Conservation (phyloP, 53 echinoderm and acorn worm genomes). For the Henricia sp. region DNA sequence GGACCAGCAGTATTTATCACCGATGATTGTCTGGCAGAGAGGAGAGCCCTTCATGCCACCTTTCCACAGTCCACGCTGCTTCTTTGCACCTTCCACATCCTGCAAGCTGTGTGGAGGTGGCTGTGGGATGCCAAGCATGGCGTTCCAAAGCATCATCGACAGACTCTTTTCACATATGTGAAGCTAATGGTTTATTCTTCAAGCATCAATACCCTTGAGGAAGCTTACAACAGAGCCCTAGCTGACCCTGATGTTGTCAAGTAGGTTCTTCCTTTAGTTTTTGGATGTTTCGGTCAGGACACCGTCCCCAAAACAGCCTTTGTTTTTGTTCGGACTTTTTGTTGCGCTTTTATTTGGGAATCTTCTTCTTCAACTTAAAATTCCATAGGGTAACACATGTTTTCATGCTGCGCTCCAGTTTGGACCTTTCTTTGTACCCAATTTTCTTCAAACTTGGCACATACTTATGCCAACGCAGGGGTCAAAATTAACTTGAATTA, state of each 20-base stretch:
- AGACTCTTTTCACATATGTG: slow-evolving; percentile 16
- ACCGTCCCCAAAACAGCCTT: too few species aligned
- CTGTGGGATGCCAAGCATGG: slow-evolving; percentile 61
- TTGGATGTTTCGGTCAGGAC: too few species aligned
- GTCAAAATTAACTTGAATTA: too few species aligned
- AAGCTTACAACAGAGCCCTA: background rate
- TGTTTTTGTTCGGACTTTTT: too few species aligned
- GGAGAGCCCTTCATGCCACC: slow-evolving; percentile 42
- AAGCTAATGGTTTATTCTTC: slow-evolving; percentile 42
- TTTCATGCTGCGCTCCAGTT: too few species aligned
- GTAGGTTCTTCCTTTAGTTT: background rate
- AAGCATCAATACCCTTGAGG: background rate
- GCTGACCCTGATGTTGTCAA: slow-evolving; percentile 23
- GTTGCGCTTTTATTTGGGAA: too few species aligned
- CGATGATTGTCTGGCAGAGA: slow-evolving; percentile 59
- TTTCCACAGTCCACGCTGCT: slow-evolving; percentile 38
- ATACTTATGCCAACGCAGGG: too few species aligned
- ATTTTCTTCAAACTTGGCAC: too few species aligned
- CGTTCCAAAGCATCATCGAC: slow-evolving; percentile 25
- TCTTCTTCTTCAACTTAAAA: too few species aligned
- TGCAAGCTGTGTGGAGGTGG: slow-evolving; percentile 72
- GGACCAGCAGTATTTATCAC: slow-evolving; percentile 24
- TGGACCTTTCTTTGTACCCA: too few species aligned
- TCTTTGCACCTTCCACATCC: slow-evolving; percentile 53
- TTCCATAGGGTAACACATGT: too few species aligned